Evolutionary conservation across 2,888 invertebrate species (phyloP).

Genomic region (Lasioglossum calceatum): DNA sequence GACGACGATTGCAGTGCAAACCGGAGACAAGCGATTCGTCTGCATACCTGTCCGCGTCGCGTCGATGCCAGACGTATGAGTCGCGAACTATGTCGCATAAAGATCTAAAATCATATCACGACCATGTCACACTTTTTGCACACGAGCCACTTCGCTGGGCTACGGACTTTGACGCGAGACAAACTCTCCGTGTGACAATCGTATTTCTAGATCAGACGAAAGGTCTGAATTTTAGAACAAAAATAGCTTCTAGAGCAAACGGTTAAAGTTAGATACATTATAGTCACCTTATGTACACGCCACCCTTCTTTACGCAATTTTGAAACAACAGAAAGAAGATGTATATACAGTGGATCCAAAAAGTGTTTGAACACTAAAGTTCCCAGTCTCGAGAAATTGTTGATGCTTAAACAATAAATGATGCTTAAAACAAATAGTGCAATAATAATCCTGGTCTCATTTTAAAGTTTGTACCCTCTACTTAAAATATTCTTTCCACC

Average conservation of each 20-base stretch:
- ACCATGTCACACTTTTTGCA: not conserved
- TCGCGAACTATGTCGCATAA: not conserved
- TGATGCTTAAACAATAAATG: no score
- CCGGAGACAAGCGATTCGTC: constrained; percentile 13
- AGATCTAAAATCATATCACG: not conserved
- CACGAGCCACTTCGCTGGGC: not conserved
- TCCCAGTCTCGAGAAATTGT: no score
- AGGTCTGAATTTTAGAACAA: not conserved
- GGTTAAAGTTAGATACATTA: no score
- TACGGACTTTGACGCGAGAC: not conserved
- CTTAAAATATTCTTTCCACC: no score
- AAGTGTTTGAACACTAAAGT: no score
- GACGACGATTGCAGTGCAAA: not conserved
- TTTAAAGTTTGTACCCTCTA: no score
- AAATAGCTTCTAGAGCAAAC: not conserved
- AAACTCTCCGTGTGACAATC: not conserved
- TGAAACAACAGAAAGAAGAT: no score
- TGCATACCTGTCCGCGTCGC: not conserved
- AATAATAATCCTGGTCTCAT: no score
- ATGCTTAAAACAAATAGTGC: no score
- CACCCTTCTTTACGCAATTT: no score
- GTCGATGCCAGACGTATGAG: not conserved
- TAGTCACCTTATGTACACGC: no score
- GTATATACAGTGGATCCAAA: no score
- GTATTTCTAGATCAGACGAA: not conserved